These are phyloP conservation scores for Trichopria drosophilae DNA, from an alignment of 2,888 invertebrate genomes.

Conservation along the genomic window DNA sequence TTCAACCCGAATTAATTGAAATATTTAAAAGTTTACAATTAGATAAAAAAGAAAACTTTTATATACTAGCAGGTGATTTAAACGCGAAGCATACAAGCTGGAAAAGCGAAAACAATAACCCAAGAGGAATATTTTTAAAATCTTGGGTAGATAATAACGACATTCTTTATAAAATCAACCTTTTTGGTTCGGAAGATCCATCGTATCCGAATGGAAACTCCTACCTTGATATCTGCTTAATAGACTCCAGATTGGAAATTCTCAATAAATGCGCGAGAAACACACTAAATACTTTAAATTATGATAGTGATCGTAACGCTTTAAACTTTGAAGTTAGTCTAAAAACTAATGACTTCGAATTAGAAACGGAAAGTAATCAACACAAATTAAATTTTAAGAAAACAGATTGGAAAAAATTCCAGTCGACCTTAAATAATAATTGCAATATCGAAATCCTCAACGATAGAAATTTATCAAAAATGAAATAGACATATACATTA, in stretches of 20 bases:
- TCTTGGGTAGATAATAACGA: neutral
- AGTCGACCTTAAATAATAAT: neutral
- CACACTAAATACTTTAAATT: slow-evolving; percentile 13
- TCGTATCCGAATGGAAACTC: slow-evolving; percentile 15
- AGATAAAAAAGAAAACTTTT: slow-evolving; percentile 9
- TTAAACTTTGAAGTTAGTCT: slow-evolving; percentile 5
- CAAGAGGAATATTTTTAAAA: slow-evolving; percentile 5
- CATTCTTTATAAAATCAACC: neutral
- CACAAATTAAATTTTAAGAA: slow-evolving; percentile 16
- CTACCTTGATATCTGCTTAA: slow-evolving; percentile 25
- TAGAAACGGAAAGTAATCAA: neutral
- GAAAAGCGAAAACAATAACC: slow-evolving; percentile 16
- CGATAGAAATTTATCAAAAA: slow-evolving; percentile 4
- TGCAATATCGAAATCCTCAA: neutral
- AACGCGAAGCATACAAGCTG: slow-evolving; percentile 24
- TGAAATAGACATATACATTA: slow-evolving; percentile 4
- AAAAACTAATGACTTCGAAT: neutral
- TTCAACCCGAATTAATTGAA: slow-evolving; percentile 3
- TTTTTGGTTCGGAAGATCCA: neutral
- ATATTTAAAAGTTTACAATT: slow-evolving; percentile 17
- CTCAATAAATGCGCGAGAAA: neutral
- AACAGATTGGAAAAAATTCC: slow-evolving; percentile 21
- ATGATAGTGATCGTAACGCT: slow-evolving; percentile 27
- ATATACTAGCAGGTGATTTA: slow-evolving; percentile 31
- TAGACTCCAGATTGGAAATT: slow-evolving; percentile 18